Conservation (phyloP, 2,797 vertebrate species). For the Hoplostethus atlanticus region DNA sequence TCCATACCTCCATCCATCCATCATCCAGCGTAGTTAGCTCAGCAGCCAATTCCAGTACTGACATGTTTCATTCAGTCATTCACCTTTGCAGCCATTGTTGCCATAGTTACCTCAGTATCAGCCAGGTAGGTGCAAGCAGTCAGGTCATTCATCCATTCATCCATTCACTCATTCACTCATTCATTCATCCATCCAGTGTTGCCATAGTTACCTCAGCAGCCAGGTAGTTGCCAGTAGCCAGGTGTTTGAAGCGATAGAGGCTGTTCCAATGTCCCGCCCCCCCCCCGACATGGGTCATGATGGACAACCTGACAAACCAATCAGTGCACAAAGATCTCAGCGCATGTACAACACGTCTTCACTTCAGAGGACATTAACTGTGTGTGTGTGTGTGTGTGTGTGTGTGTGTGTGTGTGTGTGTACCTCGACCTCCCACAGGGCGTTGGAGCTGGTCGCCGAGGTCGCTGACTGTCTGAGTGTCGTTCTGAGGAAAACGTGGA, state of each 20-base stretch:
- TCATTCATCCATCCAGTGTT: neutral
- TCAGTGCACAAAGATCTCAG: constrained; percentile 64
- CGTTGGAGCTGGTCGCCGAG: constrained; percentile 97
- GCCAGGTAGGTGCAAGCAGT: too few relatives aligned
- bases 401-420: neutral
- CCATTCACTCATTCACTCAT: too few relatives aligned
- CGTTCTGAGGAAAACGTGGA: constrained; percentile 95
- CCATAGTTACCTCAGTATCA: too few relatives aligned
- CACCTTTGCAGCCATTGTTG: too few relatives aligned
- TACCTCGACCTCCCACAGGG: constrained; percentile 98
- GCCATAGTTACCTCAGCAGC: constrained; percentile 91
- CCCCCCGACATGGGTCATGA: constrained; percentile 95
- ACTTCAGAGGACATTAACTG: too few relatives aligned
- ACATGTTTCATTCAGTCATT: neutral
- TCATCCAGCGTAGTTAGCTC: too few relatives aligned
- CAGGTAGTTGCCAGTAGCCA: constrained; percentile 96
- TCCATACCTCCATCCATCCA: too few relatives aligned
- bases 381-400: neutral
- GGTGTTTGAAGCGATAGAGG: constrained; percentile 97
- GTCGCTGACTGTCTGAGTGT: constrained; percentile 94
- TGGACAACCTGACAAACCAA: constrained; percentile 90
- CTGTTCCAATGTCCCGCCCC: constrained; percentile 99
- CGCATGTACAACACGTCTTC: too few relatives aligned
- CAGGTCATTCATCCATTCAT: too few relatives aligned
- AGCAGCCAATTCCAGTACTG: neutral